Evolutionary conservation across 2,113 vertebrate genomes (phyloP).

Genomic region (Nasalis larvatus): DNA sequence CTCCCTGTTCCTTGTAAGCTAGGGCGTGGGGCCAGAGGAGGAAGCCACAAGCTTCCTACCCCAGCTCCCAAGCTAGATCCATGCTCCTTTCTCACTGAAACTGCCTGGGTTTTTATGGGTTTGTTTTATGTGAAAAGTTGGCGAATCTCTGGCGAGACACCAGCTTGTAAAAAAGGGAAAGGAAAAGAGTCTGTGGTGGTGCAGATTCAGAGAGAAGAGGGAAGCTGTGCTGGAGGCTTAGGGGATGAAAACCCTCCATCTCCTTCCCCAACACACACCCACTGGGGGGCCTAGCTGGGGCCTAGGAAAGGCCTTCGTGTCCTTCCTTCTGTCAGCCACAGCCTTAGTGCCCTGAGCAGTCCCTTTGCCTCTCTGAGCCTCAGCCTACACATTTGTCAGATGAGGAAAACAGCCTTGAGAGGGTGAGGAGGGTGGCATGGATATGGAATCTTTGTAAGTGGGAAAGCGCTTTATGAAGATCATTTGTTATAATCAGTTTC

Average conservation of each 20-base stretch:
- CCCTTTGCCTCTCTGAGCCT: not conserved
- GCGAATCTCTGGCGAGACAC: slow-evolving; percentile 56
- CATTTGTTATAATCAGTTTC: not conserved
- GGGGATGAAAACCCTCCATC: not conserved
- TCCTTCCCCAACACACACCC: not conserved
- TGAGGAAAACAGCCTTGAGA: fast-evolving
- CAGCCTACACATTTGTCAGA: not conserved
- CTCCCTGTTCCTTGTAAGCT: not conserved
- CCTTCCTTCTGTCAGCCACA: not conserved
- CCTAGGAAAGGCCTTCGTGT: fast-evolving
- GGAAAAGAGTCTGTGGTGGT: slow-evolving; percentile 5
- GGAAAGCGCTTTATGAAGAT: not conserved
- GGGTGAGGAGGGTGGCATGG: fast-evolving
- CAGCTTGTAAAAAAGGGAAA: slow-evolving; percentile 46
- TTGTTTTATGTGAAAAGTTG: slow-evolving; percentile 47
- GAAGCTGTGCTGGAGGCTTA: not conserved
- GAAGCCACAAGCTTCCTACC: not conserved
- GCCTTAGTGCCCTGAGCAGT: not conserved
- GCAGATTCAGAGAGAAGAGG: not conserved
- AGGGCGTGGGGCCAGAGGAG: not conserved
- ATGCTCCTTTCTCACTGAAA: not conserved
- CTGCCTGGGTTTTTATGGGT: slow-evolving; percentile 66
- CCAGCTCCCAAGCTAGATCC: slow-evolving; percentile 8
- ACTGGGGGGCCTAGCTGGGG: not conserved
- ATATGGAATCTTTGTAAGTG: not conserved